Base-by-base conservation (phyloP, 53 echinoderm and acorn worm species). In the Mesocentrotus franciscanus region DNA sequence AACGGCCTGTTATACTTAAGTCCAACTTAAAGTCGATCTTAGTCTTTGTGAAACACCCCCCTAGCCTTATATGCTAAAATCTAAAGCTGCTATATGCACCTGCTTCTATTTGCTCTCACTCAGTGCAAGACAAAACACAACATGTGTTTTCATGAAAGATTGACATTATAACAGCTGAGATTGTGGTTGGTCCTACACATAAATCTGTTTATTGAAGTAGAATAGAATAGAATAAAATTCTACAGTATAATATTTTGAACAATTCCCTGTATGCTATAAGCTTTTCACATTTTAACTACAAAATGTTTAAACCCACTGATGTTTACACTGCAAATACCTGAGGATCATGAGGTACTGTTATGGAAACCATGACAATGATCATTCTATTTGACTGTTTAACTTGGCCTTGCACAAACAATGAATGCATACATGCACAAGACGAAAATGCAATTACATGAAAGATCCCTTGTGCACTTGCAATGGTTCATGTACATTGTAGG, bases 351-450 rank as follows among this genome's bases (percentile, higher is more conserved):
- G 15, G 22, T 20, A 49, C 36, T 84, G 84, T 84, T 49, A 84
- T 84, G 33, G 84, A 49, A 84, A 84, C 49, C 39, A 39, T 7
- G 13, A 20, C 3, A 49, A 27, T 49, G 49, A 49, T 22, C 9
- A 49, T 84, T 49, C 55, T 22, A 84, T 39, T 84, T 49, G 42
- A 84, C 39, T 84, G 84, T 84, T 84, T 84, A 49, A 42, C 84
- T 84, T 84, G 20, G 84, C 49, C 49, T 42, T 49, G 36, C 49
- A 20, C 49, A 84, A 84, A 84, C 49, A 84, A 49, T 84, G 39
- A 84, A 22, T 20, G 84, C 49, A 84, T 20, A 49, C 84, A 84
- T 49, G 49, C 49, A 49, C 49, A 36, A 49, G 49, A 42, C 20
- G 84, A 49, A 84, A 49, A 84, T 49, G 9, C 84, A 84, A 84